Conservation (phyloP, 2,797 vertebrate species). For the Periparus ater region DNA sequence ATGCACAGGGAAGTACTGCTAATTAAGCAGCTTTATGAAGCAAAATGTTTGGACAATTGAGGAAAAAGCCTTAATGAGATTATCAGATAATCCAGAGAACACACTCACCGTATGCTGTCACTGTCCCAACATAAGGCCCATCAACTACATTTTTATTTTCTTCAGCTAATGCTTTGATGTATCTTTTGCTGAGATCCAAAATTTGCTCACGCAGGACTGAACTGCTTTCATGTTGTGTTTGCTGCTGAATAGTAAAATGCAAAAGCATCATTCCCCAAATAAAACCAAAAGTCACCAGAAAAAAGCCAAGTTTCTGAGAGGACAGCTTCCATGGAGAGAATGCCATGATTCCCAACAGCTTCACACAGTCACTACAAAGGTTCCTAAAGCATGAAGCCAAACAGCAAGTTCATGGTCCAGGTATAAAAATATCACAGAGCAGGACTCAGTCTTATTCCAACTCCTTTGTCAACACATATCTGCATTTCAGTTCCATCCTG, state of each 20-base stretch:
- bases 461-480: constrained; percentile 60
- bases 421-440: constrained; percentile 19
- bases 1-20: not conserved
- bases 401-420: constrained; percentile 67
- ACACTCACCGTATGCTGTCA: constrained; percentile 95
- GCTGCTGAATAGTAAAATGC: constrained; percentile 98
- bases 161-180: constrained; percentile 96
- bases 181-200: constrained; percentile 97
- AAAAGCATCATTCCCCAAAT: constrained; percentile 99
- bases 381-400: constrained; percentile 54
- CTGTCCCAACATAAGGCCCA: constrained; percentile 96
- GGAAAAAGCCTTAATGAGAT: not conserved
- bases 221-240: constrained; percentile 94
- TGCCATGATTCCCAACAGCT: constrained; percentile 82
- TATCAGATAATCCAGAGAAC: not conserved
- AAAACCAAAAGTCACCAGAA: constrained; percentile 97
- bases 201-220: constrained; percentile 95
- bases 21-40: not conserved
- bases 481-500: constrained; percentile 68
- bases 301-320: constrained; percentile 98
- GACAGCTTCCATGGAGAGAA: constrained; percentile 95
- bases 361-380: constrained; percentile 8
- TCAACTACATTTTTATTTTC: constrained; percentile 97
- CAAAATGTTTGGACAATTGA: not conserved
- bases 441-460: constrained; percentile 58